Conservation (phyloP, 1,140 invertebrate species). For the Bilobella aurantiaca region DNA sequence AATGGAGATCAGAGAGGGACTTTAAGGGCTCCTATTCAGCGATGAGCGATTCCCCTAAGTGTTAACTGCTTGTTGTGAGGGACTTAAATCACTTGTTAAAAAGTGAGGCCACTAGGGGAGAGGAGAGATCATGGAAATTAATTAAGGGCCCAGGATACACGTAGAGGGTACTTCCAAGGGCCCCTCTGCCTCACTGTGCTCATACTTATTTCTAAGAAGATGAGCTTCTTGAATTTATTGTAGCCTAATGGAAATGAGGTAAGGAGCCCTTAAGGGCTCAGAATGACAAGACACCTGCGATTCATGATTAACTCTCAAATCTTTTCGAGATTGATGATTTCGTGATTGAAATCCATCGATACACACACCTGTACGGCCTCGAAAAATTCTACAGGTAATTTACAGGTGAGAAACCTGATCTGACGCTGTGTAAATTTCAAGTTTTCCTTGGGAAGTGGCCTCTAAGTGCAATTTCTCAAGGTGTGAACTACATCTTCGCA, state of each 20-base stretch:
- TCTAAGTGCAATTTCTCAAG: no score
- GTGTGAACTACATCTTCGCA: no score
- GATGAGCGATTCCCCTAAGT: not conserved
- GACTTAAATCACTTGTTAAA: not conserved
- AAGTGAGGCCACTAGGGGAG: not conserved
- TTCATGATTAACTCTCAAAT: not conserved
- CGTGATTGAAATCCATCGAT: not conserved
- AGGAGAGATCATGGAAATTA: not conserved
- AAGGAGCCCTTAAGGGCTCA: not conserved
- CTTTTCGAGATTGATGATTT: not conserved
- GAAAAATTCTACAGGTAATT: no score
- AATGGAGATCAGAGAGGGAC: no score
- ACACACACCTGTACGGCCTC: not conserved
- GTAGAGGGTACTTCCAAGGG: not conserved
- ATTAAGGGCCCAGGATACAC: not conserved
- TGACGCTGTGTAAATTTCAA: no score
- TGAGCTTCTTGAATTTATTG: not conserved
- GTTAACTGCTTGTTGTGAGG: not conserved
- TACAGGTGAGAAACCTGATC: no score
- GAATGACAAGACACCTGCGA: not conserved
- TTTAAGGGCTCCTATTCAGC: not conserved
- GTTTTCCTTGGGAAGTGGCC: no score
- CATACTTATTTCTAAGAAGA: no score
- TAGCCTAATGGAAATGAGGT: not conserved
- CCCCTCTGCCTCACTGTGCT: not conserved